These are phyloP conservation scores for Rousettus leschenaultii DNA, from an alignment of 2,113 vertebrate species.

Conservation along the genomic window DNA sequence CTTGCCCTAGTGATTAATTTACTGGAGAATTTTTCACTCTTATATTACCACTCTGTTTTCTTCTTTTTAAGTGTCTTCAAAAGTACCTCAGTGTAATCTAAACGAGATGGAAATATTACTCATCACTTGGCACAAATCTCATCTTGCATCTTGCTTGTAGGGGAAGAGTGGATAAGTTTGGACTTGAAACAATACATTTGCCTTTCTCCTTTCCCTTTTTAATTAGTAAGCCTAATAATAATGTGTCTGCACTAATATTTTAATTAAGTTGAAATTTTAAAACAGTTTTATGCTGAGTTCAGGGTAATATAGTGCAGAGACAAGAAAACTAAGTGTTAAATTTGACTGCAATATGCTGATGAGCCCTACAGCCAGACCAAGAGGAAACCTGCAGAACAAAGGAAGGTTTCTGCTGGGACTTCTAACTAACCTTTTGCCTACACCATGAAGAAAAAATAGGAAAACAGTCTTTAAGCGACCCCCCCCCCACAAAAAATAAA, in stretches of 20 bases:
- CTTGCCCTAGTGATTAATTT: too few relatives aligned
- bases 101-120: slow-evolving; percentile 46
- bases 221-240: slow-evolving; percentile 3
- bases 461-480: too few relatives aligned
- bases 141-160: background rate
- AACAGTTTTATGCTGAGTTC: background rate
- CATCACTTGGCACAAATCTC: slow-evolving; percentile 24
- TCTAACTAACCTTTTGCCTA: too few relatives aligned
- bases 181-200: slow-evolving; percentile 7
- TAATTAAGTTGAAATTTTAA: slow-evolving; percentile 50
- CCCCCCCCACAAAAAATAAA: too few relatives aligned
- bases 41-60: background rate
- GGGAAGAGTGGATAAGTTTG: background rate
- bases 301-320: too few relatives aligned
- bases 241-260: background rate
- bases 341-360: too few relatives aligned
- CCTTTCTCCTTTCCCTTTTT: background rate
- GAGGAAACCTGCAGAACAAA: too few relatives aligned
- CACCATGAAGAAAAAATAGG: too few relatives aligned
- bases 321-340: too few relatives aligned
- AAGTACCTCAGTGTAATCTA: slow-evolving; percentile 30
- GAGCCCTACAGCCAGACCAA: too few relatives aligned
- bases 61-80: background rate
- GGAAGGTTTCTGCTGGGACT: too few relatives aligned
- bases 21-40: too few relatives aligned